These are phyloP conservation scores for Augiades crinisus DNA, from an alignment of 2,888 invertebrate genomes.

Conservation along the genomic window DNA sequence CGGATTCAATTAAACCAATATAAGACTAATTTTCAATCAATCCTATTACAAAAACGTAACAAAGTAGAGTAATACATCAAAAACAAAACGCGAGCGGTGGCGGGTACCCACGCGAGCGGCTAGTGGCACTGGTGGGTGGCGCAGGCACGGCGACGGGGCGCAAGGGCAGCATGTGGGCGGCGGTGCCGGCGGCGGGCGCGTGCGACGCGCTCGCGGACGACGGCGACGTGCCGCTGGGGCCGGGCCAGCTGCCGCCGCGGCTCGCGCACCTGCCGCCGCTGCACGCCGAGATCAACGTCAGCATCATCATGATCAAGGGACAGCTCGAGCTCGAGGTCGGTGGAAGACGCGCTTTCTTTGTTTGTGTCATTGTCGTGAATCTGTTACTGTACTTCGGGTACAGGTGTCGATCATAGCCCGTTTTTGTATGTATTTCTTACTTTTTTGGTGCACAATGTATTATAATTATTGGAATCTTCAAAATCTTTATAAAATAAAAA, in stretches of 20 bases:
- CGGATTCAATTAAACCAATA: too few relatives aligned
- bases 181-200: slow-evolving; percentile 64
- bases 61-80: too few relatives aligned
- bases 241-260: slow-evolving; percentile 90
- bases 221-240: slow-evolving; percentile 84
- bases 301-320: slow-evolving; percentile 94
- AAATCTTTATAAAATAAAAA: too few relatives aligned
- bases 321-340: slow-evolving; percentile 92
- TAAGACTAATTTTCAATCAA: too few relatives aligned
- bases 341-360: not conserved
- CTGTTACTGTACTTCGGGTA: too few relatives aligned
- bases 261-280: slow-evolving; percentile 86
- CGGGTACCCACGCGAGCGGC: slow-evolving; percentile 33
- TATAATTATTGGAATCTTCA: too few relatives aligned
- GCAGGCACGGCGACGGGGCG: slow-evolving; percentile 79
- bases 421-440: too few relatives aligned
- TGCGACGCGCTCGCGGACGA: slow-evolving; percentile 63
- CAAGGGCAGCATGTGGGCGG: slow-evolving; percentile 81
- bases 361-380: too few relatives aligned
- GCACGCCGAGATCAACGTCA: slow-evolving; percentile 92
- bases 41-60: too few relatives aligned
- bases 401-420: too few relatives aligned
- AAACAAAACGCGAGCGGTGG: slow-evolving; percentile 29
- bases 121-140: slow-evolving; percentile 45
- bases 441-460: too few relatives aligned